phyloP scores from a whole-genome alignment of 2,888 invertebrate genomes.

The Nomada flava region DNA sequence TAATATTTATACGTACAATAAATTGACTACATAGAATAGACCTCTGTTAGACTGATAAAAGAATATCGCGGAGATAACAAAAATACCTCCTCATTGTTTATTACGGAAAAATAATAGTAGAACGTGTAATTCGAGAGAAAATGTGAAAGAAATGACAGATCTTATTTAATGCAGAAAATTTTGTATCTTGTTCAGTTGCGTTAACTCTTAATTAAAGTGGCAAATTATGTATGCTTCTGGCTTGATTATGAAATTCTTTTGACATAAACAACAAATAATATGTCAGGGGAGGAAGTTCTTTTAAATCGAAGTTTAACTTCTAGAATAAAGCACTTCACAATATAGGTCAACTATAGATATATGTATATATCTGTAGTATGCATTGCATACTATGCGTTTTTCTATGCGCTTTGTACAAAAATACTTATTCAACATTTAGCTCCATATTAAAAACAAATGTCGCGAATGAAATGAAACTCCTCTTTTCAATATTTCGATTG shows the following conservation, averaged over 20 bases:
- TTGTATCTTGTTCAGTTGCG: no score
- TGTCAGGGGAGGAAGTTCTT: slow-evolving; percentile 1
- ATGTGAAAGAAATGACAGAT: no score
- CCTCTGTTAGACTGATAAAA: background rate
- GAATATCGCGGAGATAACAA: background rate
- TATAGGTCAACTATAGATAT: slow-evolving; percentile 39
- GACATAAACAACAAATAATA: background rate
- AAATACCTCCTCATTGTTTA: background rate
- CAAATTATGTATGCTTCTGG: background rate
- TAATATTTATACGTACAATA: no score
- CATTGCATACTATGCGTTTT: slow-evolving; percentile 7
- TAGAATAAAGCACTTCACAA: slow-evolving; percentile 32
- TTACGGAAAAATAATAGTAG: no score
- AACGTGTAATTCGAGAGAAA: no score
- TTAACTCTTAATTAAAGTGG: background rate
- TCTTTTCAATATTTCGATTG: slow-evolving; percentile 28
- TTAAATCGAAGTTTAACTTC: slow-evolving; percentile 15
- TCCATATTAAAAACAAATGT: slow-evolving; percentile 31
- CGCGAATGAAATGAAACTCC: slow-evolving; percentile 41
- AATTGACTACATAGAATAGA: background rate
- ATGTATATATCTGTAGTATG: background rate
- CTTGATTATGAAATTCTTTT: background rate
- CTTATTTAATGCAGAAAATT: no score
- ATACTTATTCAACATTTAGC: slow-evolving; percentile 22
- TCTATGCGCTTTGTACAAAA: slow-evolving; percentile 41